Evolutionary conservation across 1,140 invertebrate genomes (phyloP).

Genomic region (Ruditapes philippinarum): DNA sequence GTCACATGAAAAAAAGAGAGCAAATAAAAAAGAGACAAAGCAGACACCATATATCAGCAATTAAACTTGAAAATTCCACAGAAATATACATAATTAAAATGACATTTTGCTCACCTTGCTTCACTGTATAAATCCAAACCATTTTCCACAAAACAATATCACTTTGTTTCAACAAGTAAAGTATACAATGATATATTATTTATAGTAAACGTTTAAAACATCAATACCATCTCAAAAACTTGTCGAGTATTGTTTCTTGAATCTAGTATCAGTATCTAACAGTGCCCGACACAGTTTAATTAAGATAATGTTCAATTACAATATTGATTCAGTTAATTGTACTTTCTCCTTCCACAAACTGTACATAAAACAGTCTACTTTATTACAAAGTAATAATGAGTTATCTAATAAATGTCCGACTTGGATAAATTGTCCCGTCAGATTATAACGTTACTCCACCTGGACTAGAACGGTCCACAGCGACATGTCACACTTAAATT

Average conservation of each 20-base stretch:
- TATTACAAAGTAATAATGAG: neutral
- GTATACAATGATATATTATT: neutral
- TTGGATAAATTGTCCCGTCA: slow-evolving; percentile 22
- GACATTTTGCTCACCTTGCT: slow-evolving; percentile 37
- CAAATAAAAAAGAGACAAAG: no score
- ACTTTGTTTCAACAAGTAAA: neutral
- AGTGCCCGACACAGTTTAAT: slow-evolving; percentile 11
- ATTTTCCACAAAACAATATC: neutral
- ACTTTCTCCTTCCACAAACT: neutral
- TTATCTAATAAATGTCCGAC: slow-evolving; percentile 2
- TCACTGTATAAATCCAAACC: slow-evolving; percentile 43
- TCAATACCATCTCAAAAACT: neutral
- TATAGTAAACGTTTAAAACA: neutral
- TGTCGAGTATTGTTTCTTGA: neutral
- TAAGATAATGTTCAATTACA: slow-evolving; percentile 21
- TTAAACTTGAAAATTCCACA: no score
- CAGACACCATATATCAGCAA: no score
- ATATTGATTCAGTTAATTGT: slow-evolving; percentile 24
- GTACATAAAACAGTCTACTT: neutral
- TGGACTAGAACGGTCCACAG: neutral
- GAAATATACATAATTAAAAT: no score
- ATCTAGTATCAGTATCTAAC: neutral
- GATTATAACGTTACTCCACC: neutral
- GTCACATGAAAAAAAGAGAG: no score
- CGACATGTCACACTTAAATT: neutral